A percentile compares a stretch with the other conserved stretches of the same genome.
Conservation (phyloP, 2,797 vertebrate species). For the Diplodus puntazzo region DNA sequence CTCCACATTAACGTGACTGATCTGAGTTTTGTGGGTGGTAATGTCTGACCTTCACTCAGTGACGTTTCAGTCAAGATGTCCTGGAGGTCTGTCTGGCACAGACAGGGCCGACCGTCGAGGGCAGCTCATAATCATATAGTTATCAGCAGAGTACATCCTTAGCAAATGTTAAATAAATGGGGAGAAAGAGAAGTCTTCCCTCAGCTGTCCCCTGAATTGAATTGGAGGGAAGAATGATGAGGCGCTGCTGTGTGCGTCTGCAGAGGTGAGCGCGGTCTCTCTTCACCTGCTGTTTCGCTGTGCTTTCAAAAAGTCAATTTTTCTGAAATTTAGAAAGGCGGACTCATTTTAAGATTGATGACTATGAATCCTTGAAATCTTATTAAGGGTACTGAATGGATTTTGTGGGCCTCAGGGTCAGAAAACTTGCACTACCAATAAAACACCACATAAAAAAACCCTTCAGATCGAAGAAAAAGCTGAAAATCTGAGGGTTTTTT, state of each 20-base stretch:
- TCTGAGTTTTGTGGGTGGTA: constrained; percentile 59
- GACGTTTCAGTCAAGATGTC: constrained; percentile 53
- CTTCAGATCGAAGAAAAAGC: constrained; percentile 39
- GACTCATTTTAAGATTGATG: constrained; percentile 79
- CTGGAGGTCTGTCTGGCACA: constrained; percentile 46
- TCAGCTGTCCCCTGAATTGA: constrained; percentile 67
- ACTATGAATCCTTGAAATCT: constrained; percentile 70
- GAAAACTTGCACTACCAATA: constrained; percentile 61
- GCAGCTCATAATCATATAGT: constrained; percentile 45
- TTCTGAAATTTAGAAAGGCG: constrained; percentile 71
- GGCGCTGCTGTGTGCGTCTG: constrained; percentile 56
- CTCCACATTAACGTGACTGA: constrained; percentile 63
- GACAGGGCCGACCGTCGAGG: constrained; percentile 25
- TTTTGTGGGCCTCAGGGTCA: constrained; percentile 62
- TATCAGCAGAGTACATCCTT: constrained; percentile 54
- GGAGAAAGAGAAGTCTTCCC: constrained; percentile 58
- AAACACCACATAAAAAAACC: constrained; percentile 45
- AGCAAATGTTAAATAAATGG: constrained; percentile 70
- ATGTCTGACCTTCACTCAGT: constrained; percentile 70
- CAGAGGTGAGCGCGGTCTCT: constrained; percentile 61
- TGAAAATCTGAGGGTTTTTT: constrained; percentile 17
- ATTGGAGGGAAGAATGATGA: constrained; percentile 72
- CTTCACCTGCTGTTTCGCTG: constrained; percentile 66
- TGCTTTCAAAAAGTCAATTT: constrained; percentile 74
- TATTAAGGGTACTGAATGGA: constrained; percentile 74